These are phyloP conservation scores for Bergia puertoricense DNA, from an alignment of 92 coral and sea anemone genomes.

Conservation along the genomic window DNA sequence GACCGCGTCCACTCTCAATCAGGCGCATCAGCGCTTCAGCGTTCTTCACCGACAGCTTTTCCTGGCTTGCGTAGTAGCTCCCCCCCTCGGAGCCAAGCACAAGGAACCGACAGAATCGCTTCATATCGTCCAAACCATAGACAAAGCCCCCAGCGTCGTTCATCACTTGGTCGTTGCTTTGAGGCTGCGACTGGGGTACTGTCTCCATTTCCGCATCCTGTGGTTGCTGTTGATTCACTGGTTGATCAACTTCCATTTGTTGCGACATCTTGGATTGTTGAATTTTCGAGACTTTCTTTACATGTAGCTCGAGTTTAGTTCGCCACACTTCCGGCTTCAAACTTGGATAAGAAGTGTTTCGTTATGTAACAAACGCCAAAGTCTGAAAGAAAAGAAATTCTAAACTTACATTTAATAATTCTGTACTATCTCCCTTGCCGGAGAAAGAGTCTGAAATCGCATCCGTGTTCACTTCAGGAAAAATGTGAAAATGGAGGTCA, in stretches of 20 bases:
- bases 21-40: conserved; percentile 28
- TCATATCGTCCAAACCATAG: conserved; percentile 46
- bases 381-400: background rate
- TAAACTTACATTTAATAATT: no score
- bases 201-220: conserved; percentile 12
- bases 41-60: conserved; percentile 31
- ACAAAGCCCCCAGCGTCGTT: conserved; percentile 27
- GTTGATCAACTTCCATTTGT: conserved; percentile 21
- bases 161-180: background rate
- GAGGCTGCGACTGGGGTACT: conserved; percentile 7
- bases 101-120: conserved; percentile 39
- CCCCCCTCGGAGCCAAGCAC: conserved; percentile 42
- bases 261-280: background rate
- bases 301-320: background rate
- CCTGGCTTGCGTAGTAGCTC: conserved; percentile 34
- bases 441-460: background rate
- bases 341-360: background rate
- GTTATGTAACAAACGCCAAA: no score
- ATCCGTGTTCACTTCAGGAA: background rate
- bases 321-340: background rate
- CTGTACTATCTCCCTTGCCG: background rate
- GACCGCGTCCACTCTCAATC: conserved; percentile 32
- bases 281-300: no score
- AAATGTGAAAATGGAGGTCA: no score
- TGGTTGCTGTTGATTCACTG: background rate